Evolutionary conservation across 2,797 vertebrate genomes (phyloP).

Genomic region (Yasuhikotakia modesta): DNA sequence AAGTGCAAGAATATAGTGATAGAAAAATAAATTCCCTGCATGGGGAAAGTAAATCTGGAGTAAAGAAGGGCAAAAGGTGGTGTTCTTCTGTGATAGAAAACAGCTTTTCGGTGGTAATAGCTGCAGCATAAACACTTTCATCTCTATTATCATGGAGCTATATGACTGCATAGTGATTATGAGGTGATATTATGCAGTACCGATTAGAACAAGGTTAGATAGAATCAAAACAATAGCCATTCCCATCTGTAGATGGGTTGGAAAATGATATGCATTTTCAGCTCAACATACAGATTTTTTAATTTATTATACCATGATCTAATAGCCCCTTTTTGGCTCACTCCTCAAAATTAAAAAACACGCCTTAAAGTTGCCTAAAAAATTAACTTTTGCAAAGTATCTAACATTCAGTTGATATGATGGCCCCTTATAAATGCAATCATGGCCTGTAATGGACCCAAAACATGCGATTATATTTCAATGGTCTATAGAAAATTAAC

Average conservation of each 20-base stretch:
- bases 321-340: too few species aligned
- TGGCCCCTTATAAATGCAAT: neutral
- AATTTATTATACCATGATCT: too few species aligned
- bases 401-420: too few species aligned
- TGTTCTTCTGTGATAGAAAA: conserved; percentile 58
- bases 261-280: neutral
- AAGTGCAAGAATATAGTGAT: too few species aligned
- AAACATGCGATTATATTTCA: conserved; percentile 10
- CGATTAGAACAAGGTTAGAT: neutral
- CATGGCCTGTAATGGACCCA: neutral
- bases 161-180: neutral
- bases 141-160: neutral
- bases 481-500: conserved; percentile 8
- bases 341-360: too few species aligned
- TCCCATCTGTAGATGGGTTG: neutral
- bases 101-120: conserved; percentile 49
- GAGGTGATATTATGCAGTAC: neutral
- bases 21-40: too few species aligned
- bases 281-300: too few species aligned
- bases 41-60: conserved; percentile 55
- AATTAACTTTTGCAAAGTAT: too few species aligned
- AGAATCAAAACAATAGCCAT: conserved; percentile 7
- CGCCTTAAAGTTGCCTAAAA: too few species aligned
- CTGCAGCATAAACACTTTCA: neutral
- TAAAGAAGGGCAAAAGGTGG: conserved; percentile 52